Base-by-base conservation (phyloP, 2,113 vertebrate species). In the Colius striatus region DNA sequence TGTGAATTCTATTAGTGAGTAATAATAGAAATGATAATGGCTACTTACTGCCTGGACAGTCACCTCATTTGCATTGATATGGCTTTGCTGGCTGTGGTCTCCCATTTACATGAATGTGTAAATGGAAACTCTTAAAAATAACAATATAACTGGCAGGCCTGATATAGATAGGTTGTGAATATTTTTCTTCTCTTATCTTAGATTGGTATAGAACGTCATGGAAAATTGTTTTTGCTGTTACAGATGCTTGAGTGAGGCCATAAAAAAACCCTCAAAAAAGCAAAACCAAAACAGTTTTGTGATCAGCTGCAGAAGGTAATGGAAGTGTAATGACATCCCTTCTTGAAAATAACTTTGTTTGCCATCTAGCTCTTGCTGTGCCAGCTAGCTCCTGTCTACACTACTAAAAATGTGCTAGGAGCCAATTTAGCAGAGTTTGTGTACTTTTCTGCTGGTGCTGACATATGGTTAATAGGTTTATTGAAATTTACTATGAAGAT, bases 391-490 rank as follows among this genome's bases (percentile, higher is more conserved):
- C 47, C 81, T 77, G 11, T 91, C 67, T 95, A 34, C 12, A 8
- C 26, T n/a, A 27, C 55, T 88, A 54, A 90, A 47, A 85, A 76
- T 58, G 45, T 76, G 47, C 50, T 87, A 85, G 51, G 30, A 92
- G 38, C 17, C 51, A 66, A 43, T 91, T 95, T 79, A 92, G 73
- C 48, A 80, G 27, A 84, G 74, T 77, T 83, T 88, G 17, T 58
- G 5, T 76, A 71, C 16, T 88, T 84, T 90, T 89, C 62, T 92
- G n/a, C 47, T 76, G 23, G 13, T 66, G 82, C 83, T 91, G 55
- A 63, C 71, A 77, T 73, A 50, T 17, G 29, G 50, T 76, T 96
- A 95, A 92, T 80, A 87, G 32, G 16, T 85, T 91, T 95, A 90
- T 58, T 83, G 66, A 94, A 90, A 83, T 85, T 75, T 82, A 41